These are phyloP conservation scores for Rhagonycha lutea DNA, from an alignment of 2,888 invertebrate genomes.

Conservation along the genomic window DNA sequence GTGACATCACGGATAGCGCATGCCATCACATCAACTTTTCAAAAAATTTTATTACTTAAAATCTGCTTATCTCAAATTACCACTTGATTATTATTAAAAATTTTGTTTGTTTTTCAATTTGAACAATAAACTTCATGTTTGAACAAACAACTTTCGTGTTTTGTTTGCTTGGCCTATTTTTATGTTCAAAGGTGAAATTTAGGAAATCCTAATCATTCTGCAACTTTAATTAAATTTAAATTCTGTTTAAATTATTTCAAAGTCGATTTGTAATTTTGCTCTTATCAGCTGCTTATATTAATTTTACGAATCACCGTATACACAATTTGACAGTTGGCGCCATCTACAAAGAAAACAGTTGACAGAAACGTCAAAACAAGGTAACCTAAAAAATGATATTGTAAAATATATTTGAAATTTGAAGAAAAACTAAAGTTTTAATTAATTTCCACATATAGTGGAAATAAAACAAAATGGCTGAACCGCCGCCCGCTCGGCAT, in stretches of 20 bases:
- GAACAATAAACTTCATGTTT: background rate
- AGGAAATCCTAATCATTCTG: background rate
- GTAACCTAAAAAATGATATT: background rate
- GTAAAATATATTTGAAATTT: background rate
- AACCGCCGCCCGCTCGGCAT: constrained; percentile 44
- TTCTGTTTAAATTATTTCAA: background rate
- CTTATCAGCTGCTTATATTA: background rate
- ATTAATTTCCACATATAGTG: background rate
- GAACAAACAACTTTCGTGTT: background rate
- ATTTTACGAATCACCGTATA: background rate
- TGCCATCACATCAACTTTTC: constrained; percentile 26
- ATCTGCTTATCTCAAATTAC: background rate
- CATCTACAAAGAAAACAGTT: background rate
- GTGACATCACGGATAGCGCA: constrained; percentile 44
- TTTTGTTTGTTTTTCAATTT: background rate
- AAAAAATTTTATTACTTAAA: background rate
- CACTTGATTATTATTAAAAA: background rate
- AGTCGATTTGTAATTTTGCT: background rate
- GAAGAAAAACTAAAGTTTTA: background rate
- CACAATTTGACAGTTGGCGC: background rate
- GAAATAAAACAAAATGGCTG: constrained; percentile 38
- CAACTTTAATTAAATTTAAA: background rate
- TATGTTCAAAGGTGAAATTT: background rate
- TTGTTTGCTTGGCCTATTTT: background rate
- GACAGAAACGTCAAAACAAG: background rate